A percentile compares a stretch with the other conserved stretches of the same genome.
Evolutionary conservation across 2,888 invertebrate genomes (phyloP).

Genomic region (Zygaena filipendulae): DNA sequence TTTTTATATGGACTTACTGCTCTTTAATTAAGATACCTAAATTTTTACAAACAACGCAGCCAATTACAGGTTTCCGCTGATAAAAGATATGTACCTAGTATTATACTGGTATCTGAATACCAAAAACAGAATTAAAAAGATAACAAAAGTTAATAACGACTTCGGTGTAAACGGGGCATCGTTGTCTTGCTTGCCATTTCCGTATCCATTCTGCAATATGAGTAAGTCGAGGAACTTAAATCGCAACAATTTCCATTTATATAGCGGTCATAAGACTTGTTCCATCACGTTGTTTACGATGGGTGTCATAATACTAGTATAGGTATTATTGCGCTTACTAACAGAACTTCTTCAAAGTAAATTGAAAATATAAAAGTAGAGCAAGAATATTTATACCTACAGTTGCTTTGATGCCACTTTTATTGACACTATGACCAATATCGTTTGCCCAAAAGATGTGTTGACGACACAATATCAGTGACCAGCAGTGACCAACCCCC

Average conservation of each 20-base stretch:
- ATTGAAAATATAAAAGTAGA: slow-evolving; percentile 15
- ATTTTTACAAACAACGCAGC: too few species aligned
- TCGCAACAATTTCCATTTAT: slow-evolving; percentile 57
- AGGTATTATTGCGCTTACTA: slow-evolving; percentile 17
- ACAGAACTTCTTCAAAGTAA: slow-evolving; percentile 12
- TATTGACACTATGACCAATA: slow-evolving; percentile 1
- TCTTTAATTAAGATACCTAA: too few species aligned
- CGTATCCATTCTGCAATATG: slow-evolving; percentile 33
- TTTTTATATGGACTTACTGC: too few species aligned
- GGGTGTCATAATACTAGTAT: slow-evolving; percentile 19
- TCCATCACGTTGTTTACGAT: slow-evolving; percentile 40
- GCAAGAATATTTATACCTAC: too few species aligned
- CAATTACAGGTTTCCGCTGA: too few species aligned
- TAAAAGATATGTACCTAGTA: too few species aligned
- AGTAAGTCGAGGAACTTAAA: slow-evolving; percentile 37
- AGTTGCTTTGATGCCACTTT: slow-evolving; percentile 9
- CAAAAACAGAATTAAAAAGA: too few species aligned
- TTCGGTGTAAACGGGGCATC: slow-evolving; percentile 15
- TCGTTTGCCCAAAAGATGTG: background rate
- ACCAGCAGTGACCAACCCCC: too few species aligned
- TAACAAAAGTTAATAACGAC: too few species aligned
- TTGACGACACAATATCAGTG: too few species aligned
- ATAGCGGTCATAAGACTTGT: slow-evolving; percentile 44
- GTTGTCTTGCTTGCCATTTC: slow-evolving; percentile 31
- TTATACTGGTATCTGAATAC: too few species aligned